Base-by-base conservation (phyloP, 2,113 vertebrate genomes). In the Orcinus orca region DNA sequence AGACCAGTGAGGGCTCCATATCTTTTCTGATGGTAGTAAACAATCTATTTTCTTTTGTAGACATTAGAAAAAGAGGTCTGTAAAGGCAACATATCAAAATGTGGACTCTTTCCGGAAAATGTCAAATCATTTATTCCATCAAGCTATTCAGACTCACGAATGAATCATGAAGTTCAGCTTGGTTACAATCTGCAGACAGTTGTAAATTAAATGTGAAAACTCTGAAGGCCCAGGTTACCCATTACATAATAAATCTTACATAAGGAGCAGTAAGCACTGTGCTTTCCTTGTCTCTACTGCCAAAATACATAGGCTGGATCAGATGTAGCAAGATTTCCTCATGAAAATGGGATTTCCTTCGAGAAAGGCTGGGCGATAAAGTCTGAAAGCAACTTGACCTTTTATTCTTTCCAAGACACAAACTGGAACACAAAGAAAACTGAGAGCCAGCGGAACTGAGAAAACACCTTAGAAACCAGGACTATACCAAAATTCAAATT, bases 311-410 rank as follows among this genome's bases (percentile, higher is more conserved):
- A 84, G 29, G 12, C 73, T 71, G 58, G 13, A 21, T 62, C 2
- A 36, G 11, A 25, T 1, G 20, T 18, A 71, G 62, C 96, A 90
- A 84, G 86, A 80, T 44, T 83, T 88, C 88, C 63, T 95, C 86
- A 47, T 18, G 67, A 96, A 95, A 95, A 74, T 15, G 53, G 67
- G 90, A 68, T 63, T 93, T 82, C 87, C 80, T 93, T 96, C 94
- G 33, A 23, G 29, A 93, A 77, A 93, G 77, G 55, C 29, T 10
- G 18, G 65, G 38, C 33, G 80, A 80, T 8, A 50, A 67, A 76
- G 62, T 3, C 12, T 55, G n/a, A 90, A 18, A n/a, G 41, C 25
- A 41, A 94, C 44, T 4, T 70, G 38, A 88, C 4, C 33, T 33
- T 60, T 29, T 67, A 88, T 68, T 36, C 80, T 47, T 90, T 79